phyloP scores from a whole-genome alignment of 2,113 vertebrate genomes.

The Lepisosteus oculatus region DNA sequence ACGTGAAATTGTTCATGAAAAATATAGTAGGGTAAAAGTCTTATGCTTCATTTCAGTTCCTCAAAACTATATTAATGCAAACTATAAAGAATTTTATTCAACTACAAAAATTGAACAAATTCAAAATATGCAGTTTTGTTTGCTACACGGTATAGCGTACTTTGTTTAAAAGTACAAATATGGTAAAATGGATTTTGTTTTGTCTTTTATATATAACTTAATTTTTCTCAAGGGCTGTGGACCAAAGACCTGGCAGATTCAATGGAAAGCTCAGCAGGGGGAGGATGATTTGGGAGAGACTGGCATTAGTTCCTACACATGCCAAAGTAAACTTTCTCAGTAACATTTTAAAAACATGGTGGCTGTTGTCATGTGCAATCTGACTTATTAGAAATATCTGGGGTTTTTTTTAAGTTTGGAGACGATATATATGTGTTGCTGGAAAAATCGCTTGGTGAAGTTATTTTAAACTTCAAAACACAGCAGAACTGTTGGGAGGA shows the following conservation, averaged over 20 bases:
- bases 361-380: too few relatives aligned
- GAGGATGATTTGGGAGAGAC: neutral
- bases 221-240: neutral
- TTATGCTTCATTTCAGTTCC: too few relatives aligned
- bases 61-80: neutral
- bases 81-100: neutral
- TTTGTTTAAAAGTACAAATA: neutral
- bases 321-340: conserved; percentile 2
- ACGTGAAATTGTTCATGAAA: neutral
- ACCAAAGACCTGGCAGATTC: neutral
- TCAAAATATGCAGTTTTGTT: neutral
- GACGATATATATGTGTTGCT: too few relatives aligned
- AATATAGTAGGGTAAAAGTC: too few relatives aligned
- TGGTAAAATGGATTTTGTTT: neutral
- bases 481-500: too few relatives aligned
- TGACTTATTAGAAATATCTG: too few relatives aligned
- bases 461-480: too few relatives aligned
- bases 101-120: neutral
- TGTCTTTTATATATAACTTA: neutral
- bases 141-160: neutral
- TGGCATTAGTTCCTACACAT: neutral
- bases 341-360: neutral
- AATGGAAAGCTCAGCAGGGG: neutral
- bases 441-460: too few relatives aligned
- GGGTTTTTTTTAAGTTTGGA: too few relatives aligned